A percentile compares a stretch with the other conserved stretches of the same genome.
These are phyloP conservation scores for Chaunax sp. DNA, from an alignment of 2,797 vertebrate species.

Conservation along the genomic window DNA sequence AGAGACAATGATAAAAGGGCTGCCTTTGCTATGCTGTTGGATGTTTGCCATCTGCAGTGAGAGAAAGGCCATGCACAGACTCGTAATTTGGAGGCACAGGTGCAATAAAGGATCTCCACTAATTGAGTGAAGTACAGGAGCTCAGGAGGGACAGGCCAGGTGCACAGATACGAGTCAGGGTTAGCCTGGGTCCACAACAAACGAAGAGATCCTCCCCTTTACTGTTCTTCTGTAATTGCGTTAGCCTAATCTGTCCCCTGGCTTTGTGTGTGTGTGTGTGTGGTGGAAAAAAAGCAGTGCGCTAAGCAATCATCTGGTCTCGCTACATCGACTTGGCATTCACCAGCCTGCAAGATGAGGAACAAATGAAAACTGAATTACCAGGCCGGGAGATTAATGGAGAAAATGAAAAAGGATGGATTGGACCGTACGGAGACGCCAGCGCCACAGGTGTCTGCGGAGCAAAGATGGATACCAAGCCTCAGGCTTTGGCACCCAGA, in stretches of 20 bases:
- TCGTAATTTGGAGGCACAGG: conserved; percentile 53
- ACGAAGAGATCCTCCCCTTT: conserved; percentile 48
- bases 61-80: conserved; percentile 22
- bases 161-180: conserved; percentile 51
- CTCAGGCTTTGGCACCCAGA: conserved; percentile 46
- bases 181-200: conserved; percentile 51
- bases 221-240: conserved; percentile 60
- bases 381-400: conserved; percentile 61
- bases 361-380: conserved; percentile 64
- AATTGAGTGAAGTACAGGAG: conserved; percentile 61
- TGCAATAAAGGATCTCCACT: conserved; percentile 56
- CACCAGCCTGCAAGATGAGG: conserved; percentile 43
- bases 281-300: background rate
- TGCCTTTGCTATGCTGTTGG: conserved; percentile 35
- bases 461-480: conserved; percentile 46
- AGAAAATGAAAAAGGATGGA: conserved; percentile 54
- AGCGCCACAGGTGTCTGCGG: conserved; percentile 59
- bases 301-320: conserved; percentile 53
- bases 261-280: conserved; percentile 41
- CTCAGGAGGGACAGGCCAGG: conserved; percentile 57
- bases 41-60: conserved; percentile 36
- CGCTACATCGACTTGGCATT: conserved; percentile 40
- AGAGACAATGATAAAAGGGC: conserved; percentile 29
- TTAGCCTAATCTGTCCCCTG: conserved; percentile 63
- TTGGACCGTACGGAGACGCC: conserved; percentile 14